Conservation (phyloP, 2,888 invertebrate species). For the Leptogaster cylindrica region DNA sequence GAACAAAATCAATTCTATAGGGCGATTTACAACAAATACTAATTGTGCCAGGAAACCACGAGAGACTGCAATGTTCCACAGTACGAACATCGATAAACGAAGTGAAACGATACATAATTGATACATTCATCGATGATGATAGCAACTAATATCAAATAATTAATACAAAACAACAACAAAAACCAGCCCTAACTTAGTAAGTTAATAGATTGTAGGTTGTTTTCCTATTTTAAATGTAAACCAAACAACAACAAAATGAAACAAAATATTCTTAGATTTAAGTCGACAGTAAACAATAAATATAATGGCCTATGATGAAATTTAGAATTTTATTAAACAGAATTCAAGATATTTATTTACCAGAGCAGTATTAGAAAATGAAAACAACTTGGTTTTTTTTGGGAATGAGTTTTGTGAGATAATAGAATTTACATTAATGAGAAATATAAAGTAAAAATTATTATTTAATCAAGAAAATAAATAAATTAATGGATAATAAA, state of each 20-base stretch:
- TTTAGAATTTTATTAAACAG: slow-evolving; percentile 23
- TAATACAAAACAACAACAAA: neutral
- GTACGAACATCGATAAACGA: slow-evolving; percentile 60
- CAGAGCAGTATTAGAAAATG: neutral
- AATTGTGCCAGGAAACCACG: slow-evolving; percentile 59
- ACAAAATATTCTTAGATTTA: slow-evolving; percentile 17
- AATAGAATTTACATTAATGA: slow-evolving; percentile 6
- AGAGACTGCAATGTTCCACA: slow-evolving; percentile 59
- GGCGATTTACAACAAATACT: slow-evolving; percentile 60
- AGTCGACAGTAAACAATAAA: slow-evolving; percentile 46
- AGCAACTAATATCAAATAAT: slow-evolving; percentile 53
- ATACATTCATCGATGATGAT: slow-evolving; percentile 61
- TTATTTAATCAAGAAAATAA: neutral
- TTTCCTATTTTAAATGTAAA: slow-evolving; percentile 29
- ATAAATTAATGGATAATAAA: neutral
- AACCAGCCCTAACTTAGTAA: neutral
- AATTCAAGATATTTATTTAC: slow-evolving; percentile 32
- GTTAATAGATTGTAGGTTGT: slow-evolving; percentile 7
- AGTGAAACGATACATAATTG: slow-evolving; percentile 61
- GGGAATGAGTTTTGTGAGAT: neutral
- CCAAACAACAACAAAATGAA: neutral
- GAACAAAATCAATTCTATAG: too few species aligned
- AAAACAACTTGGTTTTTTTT: too few species aligned
- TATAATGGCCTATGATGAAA: slow-evolving; percentile 44
- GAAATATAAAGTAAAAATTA: slow-evolving; percentile 3